phyloP scores from a whole-genome alignment of 1,140 invertebrate genomes.

The Heliconius nattereri region DNA sequence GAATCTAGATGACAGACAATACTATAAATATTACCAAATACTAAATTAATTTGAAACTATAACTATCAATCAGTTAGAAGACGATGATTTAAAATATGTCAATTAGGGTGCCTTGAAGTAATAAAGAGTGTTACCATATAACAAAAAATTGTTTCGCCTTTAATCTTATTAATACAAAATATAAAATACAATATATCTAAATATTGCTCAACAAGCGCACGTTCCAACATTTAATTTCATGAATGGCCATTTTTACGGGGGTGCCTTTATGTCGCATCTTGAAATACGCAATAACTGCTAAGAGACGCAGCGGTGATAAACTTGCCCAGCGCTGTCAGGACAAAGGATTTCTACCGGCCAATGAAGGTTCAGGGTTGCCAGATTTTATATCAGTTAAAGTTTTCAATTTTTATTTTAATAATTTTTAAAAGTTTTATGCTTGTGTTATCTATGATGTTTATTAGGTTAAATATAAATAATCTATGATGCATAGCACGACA shows the following conservation, averaged over 20 bases:
- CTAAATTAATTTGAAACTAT: neutral
- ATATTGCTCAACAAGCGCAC: slow-evolving; percentile 42
- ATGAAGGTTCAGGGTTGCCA: slow-evolving; percentile 51
- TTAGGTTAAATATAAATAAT: too few species aligned
- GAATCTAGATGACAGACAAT: neutral
- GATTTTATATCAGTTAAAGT: neutral
- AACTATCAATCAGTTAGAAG: neutral
- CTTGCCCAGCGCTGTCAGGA: slow-evolving; percentile 58
- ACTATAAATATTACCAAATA: neutral
- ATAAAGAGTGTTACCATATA: neutral
- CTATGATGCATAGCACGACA: too few species aligned
- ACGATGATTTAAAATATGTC: too few species aligned
- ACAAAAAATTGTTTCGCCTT: neutral
- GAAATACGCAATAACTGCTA: slow-evolving; percentile 70
- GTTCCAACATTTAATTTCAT: slow-evolving; percentile 61
- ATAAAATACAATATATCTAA: slow-evolving; percentile 18
- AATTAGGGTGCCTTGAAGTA: neutral
- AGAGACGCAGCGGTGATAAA: slow-evolving; percentile 69
- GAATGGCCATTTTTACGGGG: slow-evolving; percentile 61
- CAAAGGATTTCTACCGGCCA: slow-evolving; percentile 66
- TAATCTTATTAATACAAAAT: slow-evolving; percentile 4
- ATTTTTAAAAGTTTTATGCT: neutral
- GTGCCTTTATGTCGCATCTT: slow-evolving; percentile 64
- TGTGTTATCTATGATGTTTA: too few species aligned
- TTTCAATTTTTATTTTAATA: neutral